A percentile compares a stretch with the other conserved stretches of the same genome.
These are phyloP conservation scores for Heliornis fulica DNA, from an alignment of 2,113 vertebrate species.

Conservation along the genomic window DNA sequence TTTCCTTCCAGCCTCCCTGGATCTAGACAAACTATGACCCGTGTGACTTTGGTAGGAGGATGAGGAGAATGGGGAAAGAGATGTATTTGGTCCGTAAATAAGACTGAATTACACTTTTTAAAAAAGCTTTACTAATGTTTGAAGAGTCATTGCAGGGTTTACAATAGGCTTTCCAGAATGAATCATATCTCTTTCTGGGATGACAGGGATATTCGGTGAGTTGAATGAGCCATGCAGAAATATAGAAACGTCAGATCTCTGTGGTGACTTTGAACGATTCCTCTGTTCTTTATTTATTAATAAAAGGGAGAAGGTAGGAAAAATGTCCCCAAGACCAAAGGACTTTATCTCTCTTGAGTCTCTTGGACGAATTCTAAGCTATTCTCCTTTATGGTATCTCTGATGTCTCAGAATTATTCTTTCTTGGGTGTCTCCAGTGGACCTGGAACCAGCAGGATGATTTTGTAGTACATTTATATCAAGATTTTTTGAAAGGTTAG, in stretches of 20 bases:
- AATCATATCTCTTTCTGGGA: background rate
- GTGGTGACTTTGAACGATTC: constrained; percentile 9
- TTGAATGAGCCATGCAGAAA: constrained; percentile 18
- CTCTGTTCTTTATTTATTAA: constrained; percentile 45
- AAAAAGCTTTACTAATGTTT: background rate
- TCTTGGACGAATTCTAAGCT: background rate
- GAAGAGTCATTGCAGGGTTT: background rate
- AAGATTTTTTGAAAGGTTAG: constrained; percentile 49
- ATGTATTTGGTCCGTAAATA: background rate
- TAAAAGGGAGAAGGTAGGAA: constrained; percentile 6
- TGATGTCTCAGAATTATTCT: constrained; percentile 30
- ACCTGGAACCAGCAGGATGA: constrained; percentile 41
- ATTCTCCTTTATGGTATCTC: background rate
- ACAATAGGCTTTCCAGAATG: constrained; percentile 1
- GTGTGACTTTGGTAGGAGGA: background rate
- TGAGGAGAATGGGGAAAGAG: background rate
- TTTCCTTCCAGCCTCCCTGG: background rate
- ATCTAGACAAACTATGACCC: background rate
- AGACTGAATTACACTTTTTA: background rate
- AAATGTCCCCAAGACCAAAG: constrained; percentile 39
- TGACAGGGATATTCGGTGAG: background rate
- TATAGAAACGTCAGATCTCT: constrained; percentile 9
- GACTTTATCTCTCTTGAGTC: background rate
- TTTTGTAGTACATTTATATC: constrained; percentile 47
- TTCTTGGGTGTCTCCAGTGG: background rate